Base-by-base conservation (phyloP, 2,888 invertebrate species). In the Leptodirus hochenwartii region DNA sequence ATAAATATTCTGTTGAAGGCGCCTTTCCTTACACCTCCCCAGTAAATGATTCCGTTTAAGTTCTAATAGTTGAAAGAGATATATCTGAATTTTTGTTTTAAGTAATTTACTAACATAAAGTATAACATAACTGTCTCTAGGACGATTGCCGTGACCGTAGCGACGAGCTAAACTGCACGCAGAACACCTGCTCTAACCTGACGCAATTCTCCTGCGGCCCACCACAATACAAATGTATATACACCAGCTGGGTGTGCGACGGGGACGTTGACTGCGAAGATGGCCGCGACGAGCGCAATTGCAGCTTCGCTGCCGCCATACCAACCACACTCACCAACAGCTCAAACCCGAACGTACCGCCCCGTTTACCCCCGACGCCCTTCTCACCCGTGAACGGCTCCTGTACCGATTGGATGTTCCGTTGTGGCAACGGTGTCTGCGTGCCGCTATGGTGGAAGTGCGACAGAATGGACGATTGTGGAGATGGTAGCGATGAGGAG, bases 371-470 rank as follows among this genome's bases (percentile, higher is more conserved):
- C 8, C 20, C 10, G 5, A 14, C 5, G 15, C 28, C 3, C n/a
- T n/a, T n/a, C n/a, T n/a, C n/a, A n/a, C n/a, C n/a, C n/a, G n/a
- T n/a, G n/a, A n/a, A n/a, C n/a, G n/a, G n/a, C n/a, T n/a, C n/a
- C n/a, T 80, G 80, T 42, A 62, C 67, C 26, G 70, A 74, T 37
- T 80, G 77, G 76, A 80, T 79, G 79, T 81, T 77, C 47, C 66
- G 62, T 40, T 82, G 82, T 43, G 54, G 60, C 11, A 75, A 74
- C 41, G 63, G 58, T 6, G 70, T 69, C 47, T 80, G 79, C 44
- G 61, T 80, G 25, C 79, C 79, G 0, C 68, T 70, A 37, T 77
- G 77, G 74, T 79, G 79, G 82, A 69, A 76, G 37, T 82, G 82
- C 45, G 82, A 82, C 44, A 66, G 59, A 15, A 71, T 76, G 2